Evolutionary conservation across 2,888 invertebrate species (phyloP), one percentile per base, ranked within the genome.

Genomic region (Acronicta alni): DNA sequence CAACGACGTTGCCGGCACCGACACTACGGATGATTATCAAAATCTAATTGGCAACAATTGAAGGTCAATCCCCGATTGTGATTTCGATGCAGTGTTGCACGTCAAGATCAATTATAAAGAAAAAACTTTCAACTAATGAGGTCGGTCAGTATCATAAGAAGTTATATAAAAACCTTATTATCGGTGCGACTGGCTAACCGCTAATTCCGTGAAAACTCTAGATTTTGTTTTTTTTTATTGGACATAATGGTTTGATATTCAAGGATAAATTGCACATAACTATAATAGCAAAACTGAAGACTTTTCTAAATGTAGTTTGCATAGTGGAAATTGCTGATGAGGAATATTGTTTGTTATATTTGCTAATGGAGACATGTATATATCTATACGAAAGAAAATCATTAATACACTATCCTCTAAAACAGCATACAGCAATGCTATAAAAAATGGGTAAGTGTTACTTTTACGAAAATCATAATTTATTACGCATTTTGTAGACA

Each of bases 91-190:
- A 87, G 83, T 75, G 64, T 85, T 84, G 81, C 83, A 82, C 71
- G 80, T 80, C 76, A 72, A 80, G 60, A 68, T 75, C 56, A 62
- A 76, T 72, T 69, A 76, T 81, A 79, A 82, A 88, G 85, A 86
- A 89, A 89, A 88, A 85, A 77, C 74, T 79, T 75, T 74, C 82
- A 76, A 72, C 79, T 83, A 89, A 88, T 86, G 85, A 91, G 89
- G 91, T 89, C 88, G 82, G 67, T 78, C 82, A 77, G 71, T 77
- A 80, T 75, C 67, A 82, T 84, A 92, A 91, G 84, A 92, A 91
- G 73, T 80, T 52, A 74, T 59, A 84, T 81, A 91, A 92, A 90
- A 91, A 91, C 75, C 59, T 67, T 73, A 80, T 82, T 82, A 82
- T 73, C 75, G 67, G 79, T 81, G 69, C 86, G 82, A 85, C 75